Evolutionary conservation across 2,888 invertebrate genomes (phyloP), one percentile per base, ranked within the genome.

Genomic region (Caenorhabditis sp.): DNA sequence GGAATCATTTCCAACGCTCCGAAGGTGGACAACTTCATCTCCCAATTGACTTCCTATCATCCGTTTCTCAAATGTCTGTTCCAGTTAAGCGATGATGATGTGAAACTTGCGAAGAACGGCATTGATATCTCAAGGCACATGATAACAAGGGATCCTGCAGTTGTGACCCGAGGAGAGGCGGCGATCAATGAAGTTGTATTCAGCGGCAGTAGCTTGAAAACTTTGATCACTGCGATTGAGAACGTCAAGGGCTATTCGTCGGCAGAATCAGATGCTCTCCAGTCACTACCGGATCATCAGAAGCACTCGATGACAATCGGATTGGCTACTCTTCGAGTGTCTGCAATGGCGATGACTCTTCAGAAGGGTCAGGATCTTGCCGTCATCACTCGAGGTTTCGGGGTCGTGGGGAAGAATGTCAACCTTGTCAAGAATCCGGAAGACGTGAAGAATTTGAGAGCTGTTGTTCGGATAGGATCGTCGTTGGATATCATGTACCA

Each of bases 241-340:
- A 40, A 13, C 13, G 2, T 40, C 11, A 40, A 40, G 40, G 13
- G 13, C 40, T 13, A 40, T 8, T 5, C 9, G 2, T 13, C 6
- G 13, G 9, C 40, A 2, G 13, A 11, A 2, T 2, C 6, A 2
- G 13, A 11, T 2, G 5, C 9, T 32, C 32, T 32, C 5, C 5
- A 32, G 9, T 32, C 32, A 6, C 32, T 32, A 9, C 40, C 40
- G 40, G 13, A 2, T 40, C 2, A 8, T 40, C 11, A 5, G 0
- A 53, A 24, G 3, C 65, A 65, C 18, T 65, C 65, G 13, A 35
- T 18, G 26, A 24, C 15, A 4, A 53, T 65, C 8, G 65, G 65
- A 65, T 53, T 22, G 13, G 32, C 65, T n/a, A 40, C 40, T 0
- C 13, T 40, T 26, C 53, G 65, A 53, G 53, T 65, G 0, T 37